phyloP scores from a whole-genome alignment of 2,888 invertebrate genomes.

The Melieria crassipennis region DNA sequence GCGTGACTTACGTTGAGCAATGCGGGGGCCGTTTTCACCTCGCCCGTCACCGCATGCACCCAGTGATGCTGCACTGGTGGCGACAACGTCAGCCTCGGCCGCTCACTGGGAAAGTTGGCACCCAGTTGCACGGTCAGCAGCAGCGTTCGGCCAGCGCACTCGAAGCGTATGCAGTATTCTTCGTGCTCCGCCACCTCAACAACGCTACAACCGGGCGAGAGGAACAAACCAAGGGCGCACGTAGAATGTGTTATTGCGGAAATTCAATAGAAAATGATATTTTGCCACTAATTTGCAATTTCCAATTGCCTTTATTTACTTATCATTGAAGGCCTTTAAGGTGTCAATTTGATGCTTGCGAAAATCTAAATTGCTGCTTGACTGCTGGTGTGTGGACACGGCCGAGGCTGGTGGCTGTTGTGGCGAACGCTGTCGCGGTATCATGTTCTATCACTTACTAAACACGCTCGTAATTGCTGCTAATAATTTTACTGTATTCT shows the following conservation, averaged over 20 bases:
- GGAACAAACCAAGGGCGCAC: constrained; percentile 10
- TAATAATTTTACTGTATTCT: neutral
- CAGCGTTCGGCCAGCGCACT: constrained; percentile 73
- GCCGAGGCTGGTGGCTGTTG: constrained; percentile 1
- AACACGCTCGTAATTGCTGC: no score
- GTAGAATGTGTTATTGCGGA: constrained; percentile 14
- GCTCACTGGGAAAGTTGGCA: constrained; percentile 79
- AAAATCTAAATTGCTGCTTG: constrained; percentile 40
- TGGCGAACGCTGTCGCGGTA: constrained; percentile 14
- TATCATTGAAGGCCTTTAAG: constrained; percentile 83
- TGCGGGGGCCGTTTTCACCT: constrained; percentile 79
- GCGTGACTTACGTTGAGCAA: constrained; percentile 72
- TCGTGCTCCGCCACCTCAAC: constrained; percentile 75
- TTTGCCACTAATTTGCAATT: neutral
- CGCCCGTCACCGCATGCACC: constrained; percentile 75
- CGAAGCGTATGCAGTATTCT: constrained; percentile 79
- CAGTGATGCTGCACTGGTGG: constrained; percentile 78
- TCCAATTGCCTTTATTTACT: constrained; percentile 67
- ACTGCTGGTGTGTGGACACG: constrained; percentile 5
- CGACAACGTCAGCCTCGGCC: constrained; percentile 75
- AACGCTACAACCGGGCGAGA: constrained; percentile 68
- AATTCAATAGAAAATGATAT: neutral
- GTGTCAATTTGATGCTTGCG: constrained; percentile 81
- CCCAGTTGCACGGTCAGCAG: constrained; percentile 74
- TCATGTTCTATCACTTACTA: neutral